Evolutionary conservation across 2,797 vertebrate species (phyloP).

Genomic region (Denticeps clupeoides): DNA sequence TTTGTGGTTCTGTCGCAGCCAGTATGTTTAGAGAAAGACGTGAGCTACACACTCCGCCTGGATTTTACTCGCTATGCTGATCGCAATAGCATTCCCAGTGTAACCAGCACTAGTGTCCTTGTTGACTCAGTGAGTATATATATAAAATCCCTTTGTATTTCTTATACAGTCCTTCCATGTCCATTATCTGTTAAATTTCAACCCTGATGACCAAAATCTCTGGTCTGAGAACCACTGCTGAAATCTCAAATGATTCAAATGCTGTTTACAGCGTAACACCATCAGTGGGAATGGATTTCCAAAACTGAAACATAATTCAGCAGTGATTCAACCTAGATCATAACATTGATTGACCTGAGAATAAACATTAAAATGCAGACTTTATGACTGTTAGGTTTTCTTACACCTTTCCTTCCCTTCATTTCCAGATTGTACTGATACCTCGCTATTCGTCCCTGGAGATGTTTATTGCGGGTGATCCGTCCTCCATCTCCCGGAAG

Average conservation of each 20-base stretch:
- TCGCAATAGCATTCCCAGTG: constrained; percentile 53
- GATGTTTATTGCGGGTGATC: constrained; percentile 80
- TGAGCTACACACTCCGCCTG: constrained; percentile 73
- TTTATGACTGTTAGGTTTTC: background rate
- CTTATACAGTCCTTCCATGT: background rate
- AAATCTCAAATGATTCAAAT: too few relatives aligned
- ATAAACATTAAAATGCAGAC: too few relatives aligned
- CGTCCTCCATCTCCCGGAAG: constrained; percentile 59
- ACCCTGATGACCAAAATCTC: too few relatives aligned
- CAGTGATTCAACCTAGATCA: too few relatives aligned
- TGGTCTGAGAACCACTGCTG: too few relatives aligned
- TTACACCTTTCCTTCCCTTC: background rate
- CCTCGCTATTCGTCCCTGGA: constrained; percentile 79
- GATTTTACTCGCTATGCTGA: constrained; percentile 69
- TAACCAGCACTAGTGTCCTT: constrained; percentile 56
- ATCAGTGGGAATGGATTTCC: too few relatives aligned
- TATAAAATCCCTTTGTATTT: too few relatives aligned
- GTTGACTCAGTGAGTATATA: constrained; percentile 87
- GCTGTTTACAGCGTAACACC: too few relatives aligned
- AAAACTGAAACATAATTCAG: too few relatives aligned
- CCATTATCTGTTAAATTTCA: background rate
- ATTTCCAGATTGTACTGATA: constrained; percentile 68
- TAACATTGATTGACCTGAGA: too few relatives aligned
- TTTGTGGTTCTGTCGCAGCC: constrained; percentile 66
- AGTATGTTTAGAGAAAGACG: constrained; percentile 75